Percentiles rank a stretch among this genome's conserved stretches.
phyloP scores from a whole-genome alignment of 2,797 vertebrate genomes.

The Rhabdophis nuchalis region DNA sequence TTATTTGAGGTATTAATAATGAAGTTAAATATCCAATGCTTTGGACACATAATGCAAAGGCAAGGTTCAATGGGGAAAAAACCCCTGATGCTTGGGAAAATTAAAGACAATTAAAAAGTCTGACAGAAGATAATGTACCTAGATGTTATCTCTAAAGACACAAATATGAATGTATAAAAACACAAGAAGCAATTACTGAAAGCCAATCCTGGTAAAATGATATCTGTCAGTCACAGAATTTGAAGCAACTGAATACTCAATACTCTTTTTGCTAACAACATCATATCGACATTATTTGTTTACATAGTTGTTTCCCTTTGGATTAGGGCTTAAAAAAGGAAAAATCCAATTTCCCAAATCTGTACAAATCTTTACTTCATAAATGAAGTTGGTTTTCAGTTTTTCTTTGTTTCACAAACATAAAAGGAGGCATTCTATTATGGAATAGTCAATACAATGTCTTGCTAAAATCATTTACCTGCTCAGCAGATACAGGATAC shows the following conservation, averaged over 20 bases:
- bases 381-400: neutral
- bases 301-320: conserved; percentile 17
- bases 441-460: neutral
- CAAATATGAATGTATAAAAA: neutral
- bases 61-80: neutral
- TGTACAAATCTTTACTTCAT: conserved; percentile 41
- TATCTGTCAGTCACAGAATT: neutral
- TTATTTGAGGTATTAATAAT: neutral
- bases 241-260: neutral
- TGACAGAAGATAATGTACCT: neutral
- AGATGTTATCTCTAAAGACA: neutral
- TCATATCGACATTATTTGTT: conserved; percentile 19
- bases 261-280: neutral
- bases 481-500: neutral
- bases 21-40: neutral
- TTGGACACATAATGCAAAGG: neutral
- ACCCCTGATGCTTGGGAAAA: neutral
- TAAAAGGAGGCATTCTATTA: neutral
- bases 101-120: neutral
- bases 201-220: neutral
- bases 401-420: neutral
- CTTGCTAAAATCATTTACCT: neutral
- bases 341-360: conserved; percentile 24
- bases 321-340: conserved; percentile 22
- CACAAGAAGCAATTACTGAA: neutral